Base-by-base conservation (phyloP, 1,140 invertebrate genomes). In the Paraescarpia echinospica region DNA sequence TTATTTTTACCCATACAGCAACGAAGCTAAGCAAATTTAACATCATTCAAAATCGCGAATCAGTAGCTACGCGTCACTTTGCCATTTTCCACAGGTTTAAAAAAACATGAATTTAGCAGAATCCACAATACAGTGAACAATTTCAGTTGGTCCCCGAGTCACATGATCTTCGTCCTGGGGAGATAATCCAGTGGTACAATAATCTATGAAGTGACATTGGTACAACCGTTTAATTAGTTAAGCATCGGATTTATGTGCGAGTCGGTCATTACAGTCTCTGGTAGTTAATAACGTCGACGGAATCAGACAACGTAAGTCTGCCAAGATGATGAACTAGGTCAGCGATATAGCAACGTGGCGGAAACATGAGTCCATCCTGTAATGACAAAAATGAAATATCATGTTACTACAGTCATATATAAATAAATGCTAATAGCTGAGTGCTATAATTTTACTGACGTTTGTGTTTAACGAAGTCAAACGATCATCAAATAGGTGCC, bases 271-370 rank as follows among this genome's bases (percentile, higher is more conserved):
- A 95, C 14, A 96, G 93, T 92, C 95, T 95, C 94, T 95, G 94
- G 94, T 96, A 96, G n/a, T 93, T 93, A n/a, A 95, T 94, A 33
- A 95, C 95, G 18, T 96, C 96, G 0, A 94, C 94, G 31, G 95
- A 94, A 93, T 96, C 95, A 27, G 93, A 93, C 89, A 92, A 91
- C 92, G 96, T 93, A 31, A 96, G 93, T 31, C 92, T 93, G 35
- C 96, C 96, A 8, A 96, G 96, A 41, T 96, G 93, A 92, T 96
- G 95, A 27, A 96, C 95, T 91, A 96, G 92, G 93, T 96, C 96
- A 34, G 96, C 95, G 22, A 96, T 94, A 93, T 94, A 96, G 34
- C 93, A 92, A 92, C 94, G 95, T 14, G 95, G 95, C 41, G 95
- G 95, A 35, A 95, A 95, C 93, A 95, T 96, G 35, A 94, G 95